Percentiles rank a stretch among this genome's conserved stretches.
These are phyloP conservation scores for Caenorhabditis macrosperma DNA, from an alignment of 2,888 invertebrate species.

Conservation along the genomic window DNA sequence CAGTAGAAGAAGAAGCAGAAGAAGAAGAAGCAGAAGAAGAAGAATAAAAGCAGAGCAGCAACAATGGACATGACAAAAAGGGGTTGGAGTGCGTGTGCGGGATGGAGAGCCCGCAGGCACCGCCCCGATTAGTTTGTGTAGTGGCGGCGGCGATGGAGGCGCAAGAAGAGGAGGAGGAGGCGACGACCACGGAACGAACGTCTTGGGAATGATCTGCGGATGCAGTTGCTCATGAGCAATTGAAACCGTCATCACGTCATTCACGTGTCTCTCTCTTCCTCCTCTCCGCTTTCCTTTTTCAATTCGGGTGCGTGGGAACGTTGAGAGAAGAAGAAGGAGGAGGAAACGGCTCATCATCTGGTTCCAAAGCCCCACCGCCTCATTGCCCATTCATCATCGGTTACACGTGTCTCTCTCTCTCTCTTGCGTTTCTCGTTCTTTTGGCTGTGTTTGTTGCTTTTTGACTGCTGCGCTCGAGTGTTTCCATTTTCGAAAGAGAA, in stretches of 20 bases:
- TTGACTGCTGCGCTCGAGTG: no score
- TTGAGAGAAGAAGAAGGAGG: neutral
- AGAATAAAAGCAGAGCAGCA: slow-evolving; percentile 55
- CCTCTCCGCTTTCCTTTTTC: neutral
- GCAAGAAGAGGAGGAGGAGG: slow-evolving; percentile 8
- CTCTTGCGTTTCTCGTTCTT: neutral
- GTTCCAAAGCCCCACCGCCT: neutral
- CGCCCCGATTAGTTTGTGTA: slow-evolving; percentile 50
- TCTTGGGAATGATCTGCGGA: no score
- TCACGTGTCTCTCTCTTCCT: slow-evolving; percentile 3
- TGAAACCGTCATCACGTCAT: slow-evolving; percentile 17
- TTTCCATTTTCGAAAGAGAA: no score
- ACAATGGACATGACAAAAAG: slow-evolving; percentile 60
- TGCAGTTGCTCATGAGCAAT: no score
- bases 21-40: slow-evolving; percentile 27
- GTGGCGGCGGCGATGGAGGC: neutral
- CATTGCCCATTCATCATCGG: slow-evolving; percentile 44
- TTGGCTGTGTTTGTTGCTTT: neutral
- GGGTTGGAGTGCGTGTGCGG: slow-evolving; percentile 55
- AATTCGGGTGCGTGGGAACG: neutral
- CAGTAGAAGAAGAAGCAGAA: slow-evolving; percentile 26
- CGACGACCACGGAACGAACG: slow-evolving; percentile 5
- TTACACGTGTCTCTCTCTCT: slow-evolving; percentile 17
- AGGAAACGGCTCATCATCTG: neutral
- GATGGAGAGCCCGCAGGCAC: slow-evolving; percentile 25